phyloP scores from a whole-genome alignment of 23 tunicate species.

The Styela plicata region DNA sequence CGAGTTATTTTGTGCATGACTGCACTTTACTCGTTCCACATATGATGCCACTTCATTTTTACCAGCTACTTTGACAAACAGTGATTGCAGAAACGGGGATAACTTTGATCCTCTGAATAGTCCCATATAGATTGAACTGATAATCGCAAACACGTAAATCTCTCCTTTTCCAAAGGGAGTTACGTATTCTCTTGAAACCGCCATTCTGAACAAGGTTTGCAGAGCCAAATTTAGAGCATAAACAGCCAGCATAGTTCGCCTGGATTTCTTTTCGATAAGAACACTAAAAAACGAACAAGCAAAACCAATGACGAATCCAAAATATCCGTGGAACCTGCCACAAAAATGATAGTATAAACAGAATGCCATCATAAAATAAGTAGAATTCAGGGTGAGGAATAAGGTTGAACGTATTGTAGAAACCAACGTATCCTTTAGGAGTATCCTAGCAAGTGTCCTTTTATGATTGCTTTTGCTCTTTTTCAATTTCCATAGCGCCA shows the following conservation, averaged over 20 bases:
- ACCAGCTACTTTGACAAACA: background rate
- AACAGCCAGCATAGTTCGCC: background rate
- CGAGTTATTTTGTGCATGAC: background rate
- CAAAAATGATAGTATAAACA: background rate
- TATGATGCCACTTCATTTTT: background rate
- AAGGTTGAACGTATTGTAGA: background rate
- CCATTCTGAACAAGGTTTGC: background rate
- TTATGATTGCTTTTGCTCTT: background rate
- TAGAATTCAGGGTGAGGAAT: background rate
- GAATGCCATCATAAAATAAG: background rate
- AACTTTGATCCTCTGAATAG: background rate
- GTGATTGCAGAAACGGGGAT: background rate
- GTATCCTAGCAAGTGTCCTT: slow-evolving; percentile 1
- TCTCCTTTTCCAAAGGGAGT: background rate
- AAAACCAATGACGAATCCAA: background rate
- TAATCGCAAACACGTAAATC: background rate
- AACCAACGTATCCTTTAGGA: background rate
- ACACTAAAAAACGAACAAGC: background rate
- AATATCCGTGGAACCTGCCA: background rate
- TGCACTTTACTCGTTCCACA: background rate
- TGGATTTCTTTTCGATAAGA: background rate
- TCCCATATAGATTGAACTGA: slow-evolving; percentile 6
- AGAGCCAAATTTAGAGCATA: background rate
- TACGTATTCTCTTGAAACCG: background rate
- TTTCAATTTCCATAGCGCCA: slow-evolving; percentile 4